Base-by-base conservation (phyloP, 1,140 invertebrate species). In the Trissolcus basalis region DNA sequence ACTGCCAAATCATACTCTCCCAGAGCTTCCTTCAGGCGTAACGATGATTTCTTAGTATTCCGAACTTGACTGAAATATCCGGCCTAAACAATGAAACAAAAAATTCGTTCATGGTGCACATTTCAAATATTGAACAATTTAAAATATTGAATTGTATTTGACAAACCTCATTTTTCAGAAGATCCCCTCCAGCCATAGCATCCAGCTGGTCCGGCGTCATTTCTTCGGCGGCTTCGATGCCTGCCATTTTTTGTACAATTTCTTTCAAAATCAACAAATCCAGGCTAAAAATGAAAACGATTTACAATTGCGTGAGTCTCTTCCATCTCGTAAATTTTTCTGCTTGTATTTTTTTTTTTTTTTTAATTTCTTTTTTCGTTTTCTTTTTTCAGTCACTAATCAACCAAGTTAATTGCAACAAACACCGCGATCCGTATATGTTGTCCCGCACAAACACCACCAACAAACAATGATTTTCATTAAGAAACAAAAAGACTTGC, bases 171-270 rank as follows among this genome's bases (percentile, higher is more conserved):
- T 94, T 94, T 84, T 96, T 93, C 1, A 99, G 89, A 33, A 98
- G 88, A 89, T 99, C 98, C 9, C 98, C 98, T 19, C 98, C 98
- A 63, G 94, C 93, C 93, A 99, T 95, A 0, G 97, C 97, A 82
- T 98, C 96, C 44, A 99, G 85, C 88, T 99, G 98, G 83, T 99
- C 97, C 36, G 93, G 90, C 0, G 98, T 99, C 90, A 99, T 95
- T 88, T 99, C 97, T 87, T 99, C 97, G 6, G 94, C 93, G 4
- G 97, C 94, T 90, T 99, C 98, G 68, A 99, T 97, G 1, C 98
- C 98, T 10, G 97, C 95, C 97, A 99, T 99, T 91, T 99, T 99
- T 88, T 98, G 96, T 56, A 99, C 95, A 77, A 99, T 96, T 89
- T 99, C 98, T 87, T 98, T 97, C 45, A 99, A 87, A 78, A 99